Evolutionary conservation across 2,888 invertebrate species (phyloP).

Genomic region (Spisula subtruncata): DNA sequence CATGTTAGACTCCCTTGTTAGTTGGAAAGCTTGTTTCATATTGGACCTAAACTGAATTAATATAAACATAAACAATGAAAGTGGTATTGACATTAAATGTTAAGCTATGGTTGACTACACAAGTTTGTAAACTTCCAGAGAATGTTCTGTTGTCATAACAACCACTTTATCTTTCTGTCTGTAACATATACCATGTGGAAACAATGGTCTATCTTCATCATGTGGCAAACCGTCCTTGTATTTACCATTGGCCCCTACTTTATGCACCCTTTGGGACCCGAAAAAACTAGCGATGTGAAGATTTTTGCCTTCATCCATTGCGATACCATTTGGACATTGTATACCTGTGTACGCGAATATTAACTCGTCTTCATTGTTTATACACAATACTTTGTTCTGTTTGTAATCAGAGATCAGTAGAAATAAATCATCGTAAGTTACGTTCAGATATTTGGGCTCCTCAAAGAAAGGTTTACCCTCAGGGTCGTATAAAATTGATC

Average conservation of each 20-base stretch:
- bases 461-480: constrained; percentile 55
- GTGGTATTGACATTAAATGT: too few relatives aligned
- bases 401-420: constrained; percentile 67
- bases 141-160: constrained; percentile 63
- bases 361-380: constrained; percentile 65
- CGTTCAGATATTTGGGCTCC: constrained; percentile 67
- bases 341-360: constrained; percentile 66
- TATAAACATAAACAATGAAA: too few relatives aligned
- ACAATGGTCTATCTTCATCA: constrained; percentile 57
- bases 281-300: constrained; percentile 68
- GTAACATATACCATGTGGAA: constrained; percentile 69
- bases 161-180: constrained; percentile 61
- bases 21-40: too few relatives aligned
- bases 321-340: constrained; percentile 66
- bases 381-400: constrained; percentile 57
- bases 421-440: constrained; percentile 64
- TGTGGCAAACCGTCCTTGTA: constrained; percentile 62
- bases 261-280: constrained; percentile 65
- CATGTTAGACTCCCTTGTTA: too few relatives aligned
- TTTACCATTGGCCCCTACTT: constrained; percentile 64
- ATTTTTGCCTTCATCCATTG: constrained; percentile 67
- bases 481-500: constrained; percentile 58
- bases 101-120: constrained; percentile 16
- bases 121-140: constrained; percentile 65
- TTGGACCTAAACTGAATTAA: too few relatives aligned